Percentiles rank a stretch among this genome's conserved stretches.
These are phyloP conservation scores for Zaprionus tsacasi DNA, from an alignment of 1,140 invertebrate species.

Conservation along the genomic window DNA sequence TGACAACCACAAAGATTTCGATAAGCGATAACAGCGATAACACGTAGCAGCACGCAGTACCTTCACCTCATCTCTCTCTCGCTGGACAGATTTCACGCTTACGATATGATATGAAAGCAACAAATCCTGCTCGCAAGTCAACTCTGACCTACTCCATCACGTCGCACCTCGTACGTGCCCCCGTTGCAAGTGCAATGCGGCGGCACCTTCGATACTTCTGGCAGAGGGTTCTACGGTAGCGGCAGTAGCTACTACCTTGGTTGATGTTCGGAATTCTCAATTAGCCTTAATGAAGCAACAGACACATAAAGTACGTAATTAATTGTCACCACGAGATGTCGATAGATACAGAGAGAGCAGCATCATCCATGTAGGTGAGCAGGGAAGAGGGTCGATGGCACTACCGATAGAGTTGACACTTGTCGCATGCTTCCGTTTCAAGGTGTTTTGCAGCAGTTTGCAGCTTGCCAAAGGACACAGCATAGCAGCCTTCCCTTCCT, in stretches of 20 bases:
- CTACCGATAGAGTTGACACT: slow-evolving; percentile 22
- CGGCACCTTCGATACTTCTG: no score
- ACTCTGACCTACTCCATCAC: slow-evolving; percentile 60
- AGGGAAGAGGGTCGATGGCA: no score
- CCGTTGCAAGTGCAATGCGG: not conserved
- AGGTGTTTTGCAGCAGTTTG: slow-evolving; percentile 8
- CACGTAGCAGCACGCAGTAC: not conserved
- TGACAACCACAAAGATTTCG: slow-evolving; percentile 39
- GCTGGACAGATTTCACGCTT: slow-evolving; percentile 70
- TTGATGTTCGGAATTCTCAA: slow-evolving; percentile 67
- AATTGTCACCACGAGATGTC: slow-evolving; percentile 50
- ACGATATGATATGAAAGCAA: slow-evolving; percentile 49
- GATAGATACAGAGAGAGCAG: slow-evolving; percentile 21
- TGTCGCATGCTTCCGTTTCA: slow-evolving; percentile 50
- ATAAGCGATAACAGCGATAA: slow-evolving; percentile 32
- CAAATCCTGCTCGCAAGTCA: slow-evolving; percentile 24
- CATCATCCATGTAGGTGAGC: not conserved
- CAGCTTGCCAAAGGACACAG: slow-evolving; percentile 11
- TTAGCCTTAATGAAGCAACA: slow-evolving; percentile 68
- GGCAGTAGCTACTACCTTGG: not conserved
- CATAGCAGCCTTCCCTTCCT: no score
- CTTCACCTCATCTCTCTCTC: slow-evolving; percentile 13
- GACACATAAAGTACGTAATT: slow-evolving; percentile 73
- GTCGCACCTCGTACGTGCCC: slow-evolving; percentile 23
- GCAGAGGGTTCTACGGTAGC: not conserved